These are phyloP conservation scores for Tenthredo mesomela DNA, from an alignment of 2,888 invertebrate genomes.

Conservation along the genomic window DNA sequence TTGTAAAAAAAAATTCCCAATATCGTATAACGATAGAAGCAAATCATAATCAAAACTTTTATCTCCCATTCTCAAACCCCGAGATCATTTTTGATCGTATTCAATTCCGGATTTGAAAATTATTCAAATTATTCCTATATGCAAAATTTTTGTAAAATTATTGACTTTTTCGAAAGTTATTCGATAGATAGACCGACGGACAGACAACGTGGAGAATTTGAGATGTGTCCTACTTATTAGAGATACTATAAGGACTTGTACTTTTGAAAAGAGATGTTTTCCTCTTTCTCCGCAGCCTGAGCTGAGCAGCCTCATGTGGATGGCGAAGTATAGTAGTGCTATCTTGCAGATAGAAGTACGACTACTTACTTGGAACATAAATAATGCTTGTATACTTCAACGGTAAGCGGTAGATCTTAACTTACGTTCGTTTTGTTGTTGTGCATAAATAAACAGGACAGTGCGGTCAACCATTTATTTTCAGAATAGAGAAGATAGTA, in stretches of 20 bases:
- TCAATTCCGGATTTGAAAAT: background rate
- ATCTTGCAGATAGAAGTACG: constrained; percentile 25
- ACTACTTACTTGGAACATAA: constrained; percentile 45
- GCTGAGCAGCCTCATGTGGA: background rate
- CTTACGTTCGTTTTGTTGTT: constrained; percentile 22
- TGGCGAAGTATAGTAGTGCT: constrained; percentile 13
- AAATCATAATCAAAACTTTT: background rate
- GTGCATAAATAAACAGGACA: constrained; percentile 42
- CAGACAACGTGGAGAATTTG: background rate
- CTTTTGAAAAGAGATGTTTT: background rate
- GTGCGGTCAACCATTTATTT: constrained; percentile 40
- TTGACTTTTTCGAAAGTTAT: background rate
- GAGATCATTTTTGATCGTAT: background rate
- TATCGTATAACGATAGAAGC: too few species aligned
- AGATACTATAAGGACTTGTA: background rate
- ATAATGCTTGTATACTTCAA: constrained; percentile 29
- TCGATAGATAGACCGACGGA: background rate
- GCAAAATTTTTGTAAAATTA: background rate
- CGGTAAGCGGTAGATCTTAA: constrained; percentile 50
- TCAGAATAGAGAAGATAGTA: constrained; percentile 44
- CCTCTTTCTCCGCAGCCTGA: background rate
- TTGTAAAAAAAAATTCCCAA: too few species aligned
- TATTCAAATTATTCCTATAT: background rate
- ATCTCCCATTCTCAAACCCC: background rate
- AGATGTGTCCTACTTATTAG: background rate